A percentile compares a stretch with the other conserved stretches of the same genome.
These are phyloP conservation scores for Dicycla oo DNA, from an alignment of 2,888 invertebrate species.

Conservation along the genomic window DNA sequence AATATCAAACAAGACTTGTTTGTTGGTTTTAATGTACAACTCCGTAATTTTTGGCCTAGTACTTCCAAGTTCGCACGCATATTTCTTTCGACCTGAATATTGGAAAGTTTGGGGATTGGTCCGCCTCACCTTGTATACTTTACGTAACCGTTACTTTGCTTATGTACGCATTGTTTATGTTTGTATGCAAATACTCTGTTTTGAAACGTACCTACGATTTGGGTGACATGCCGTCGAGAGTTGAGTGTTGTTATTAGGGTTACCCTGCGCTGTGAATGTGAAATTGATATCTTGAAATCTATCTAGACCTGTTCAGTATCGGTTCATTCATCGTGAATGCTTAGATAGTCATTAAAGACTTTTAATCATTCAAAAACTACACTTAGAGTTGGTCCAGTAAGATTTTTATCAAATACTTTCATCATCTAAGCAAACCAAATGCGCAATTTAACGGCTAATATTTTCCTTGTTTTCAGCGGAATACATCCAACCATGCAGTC, in stretches of 20 bases:
- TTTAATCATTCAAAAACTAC: too few relatives aligned
- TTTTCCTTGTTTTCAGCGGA: constrained; percentile 90
- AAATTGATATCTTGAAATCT: constrained; percentile 4
- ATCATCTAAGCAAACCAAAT: too few relatives aligned
- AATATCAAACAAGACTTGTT: too few relatives aligned
- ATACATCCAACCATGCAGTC: constrained; percentile 93
- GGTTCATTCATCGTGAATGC: neutral
- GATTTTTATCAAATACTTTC: neutral
- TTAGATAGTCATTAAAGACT: too few relatives aligned
- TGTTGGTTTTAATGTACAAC: neutral
- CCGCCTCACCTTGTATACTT: constrained; percentile 47
- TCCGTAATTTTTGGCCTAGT: neutral
- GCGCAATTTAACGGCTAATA: neutral
- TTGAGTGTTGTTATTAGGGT: constrained; percentile 17
- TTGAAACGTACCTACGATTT: constrained; percentile 50
- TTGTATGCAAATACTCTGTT: constrained; percentile 59
- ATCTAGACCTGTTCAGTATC: neutral
- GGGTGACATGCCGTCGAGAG: constrained; percentile 34
- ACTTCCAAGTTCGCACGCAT: constrained; percentile 22
- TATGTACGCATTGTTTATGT: constrained; percentile 60
- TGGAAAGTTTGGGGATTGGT: constrained; percentile 55
- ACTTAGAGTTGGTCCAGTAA: neutral
- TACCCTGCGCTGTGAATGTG: constrained; percentile 12
- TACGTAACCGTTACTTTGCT: constrained; percentile 50
- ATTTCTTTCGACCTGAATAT: constrained; percentile 31